These are phyloP conservation scores for Panthera uncia DNA, from an alignment of 2,113 vertebrate genomes.

Conservation along the genomic window DNA sequence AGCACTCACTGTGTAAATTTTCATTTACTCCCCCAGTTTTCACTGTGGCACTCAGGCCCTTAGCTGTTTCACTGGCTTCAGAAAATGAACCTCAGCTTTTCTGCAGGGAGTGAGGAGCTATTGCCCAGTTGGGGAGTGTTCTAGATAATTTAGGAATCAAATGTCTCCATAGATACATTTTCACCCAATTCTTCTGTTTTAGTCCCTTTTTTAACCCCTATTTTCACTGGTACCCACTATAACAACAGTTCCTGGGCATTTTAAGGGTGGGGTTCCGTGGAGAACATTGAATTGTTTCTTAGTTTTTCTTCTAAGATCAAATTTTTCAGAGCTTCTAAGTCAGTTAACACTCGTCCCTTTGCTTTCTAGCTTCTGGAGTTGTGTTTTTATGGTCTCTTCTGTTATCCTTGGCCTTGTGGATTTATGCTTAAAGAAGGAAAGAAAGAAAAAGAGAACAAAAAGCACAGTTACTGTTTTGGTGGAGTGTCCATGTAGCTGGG, in stretches of 20 bases:
- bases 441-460: not conserved
- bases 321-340: not conserved
- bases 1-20: not conserved
- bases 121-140: not conserved
- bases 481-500: not conserved
- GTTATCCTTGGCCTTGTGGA: not conserved
- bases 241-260: not conserved
- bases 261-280: not conserved
- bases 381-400: not conserved
- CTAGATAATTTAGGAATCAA: not conserved
- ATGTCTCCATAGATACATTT: not conserved
- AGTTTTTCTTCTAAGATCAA: not conserved
- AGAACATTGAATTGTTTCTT: not conserved
- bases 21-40: not conserved
- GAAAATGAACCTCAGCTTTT: not conserved
- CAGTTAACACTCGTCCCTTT: not conserved
- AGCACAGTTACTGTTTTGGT: not conserved
- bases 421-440: not conserved
- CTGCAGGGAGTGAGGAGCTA: not conserved
- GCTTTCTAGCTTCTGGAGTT: constrained; percentile 21
- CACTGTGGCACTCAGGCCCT: not conserved
- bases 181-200: not conserved
- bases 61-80: not conserved
- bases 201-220: not conserved
- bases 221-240: not conserved